Conservation (phyloP, 2,888 invertebrate genomes). For the Archaeoteleia sp. region DNA sequence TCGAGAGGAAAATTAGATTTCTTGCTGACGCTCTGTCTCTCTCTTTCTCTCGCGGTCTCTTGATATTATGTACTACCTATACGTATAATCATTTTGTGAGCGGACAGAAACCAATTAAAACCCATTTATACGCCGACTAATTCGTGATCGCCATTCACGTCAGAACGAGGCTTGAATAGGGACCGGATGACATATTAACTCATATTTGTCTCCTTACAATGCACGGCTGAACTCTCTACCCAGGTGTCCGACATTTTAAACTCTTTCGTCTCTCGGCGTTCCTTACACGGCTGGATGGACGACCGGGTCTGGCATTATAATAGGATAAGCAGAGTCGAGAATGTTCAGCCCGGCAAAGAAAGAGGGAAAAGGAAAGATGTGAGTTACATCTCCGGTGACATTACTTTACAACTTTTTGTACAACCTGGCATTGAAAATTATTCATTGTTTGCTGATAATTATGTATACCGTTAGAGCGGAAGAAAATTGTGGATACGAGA, state of each 20-base stretch:
- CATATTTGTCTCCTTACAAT: constrained; percentile 73
- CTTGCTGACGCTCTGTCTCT: constrained; percentile 32
- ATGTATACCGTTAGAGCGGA: no score
- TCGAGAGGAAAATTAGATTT: constrained; percentile 41
- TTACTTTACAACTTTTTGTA: constrained; percentile 17
- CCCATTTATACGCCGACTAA: constrained; percentile 69
- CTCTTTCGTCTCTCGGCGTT: constrained; percentile 63
- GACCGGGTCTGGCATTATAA: constrained; percentile 61
- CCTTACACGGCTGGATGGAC: constrained; percentile 47
- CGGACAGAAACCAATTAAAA: constrained; percentile 66
- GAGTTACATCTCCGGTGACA: constrained; percentile 18
- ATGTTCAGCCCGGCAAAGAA: constrained; percentile 14
- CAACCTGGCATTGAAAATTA: background rate
- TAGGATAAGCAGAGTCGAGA: constrained; percentile 31
- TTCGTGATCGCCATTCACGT: constrained; percentile 68
- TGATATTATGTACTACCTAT: constrained; percentile 28
- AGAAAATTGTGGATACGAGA: no score
- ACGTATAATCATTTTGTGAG: constrained; percentile 40
- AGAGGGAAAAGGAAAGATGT: constrained; percentile 20
- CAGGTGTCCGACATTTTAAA: constrained; percentile 70
- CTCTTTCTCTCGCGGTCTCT: constrained; percentile 9
- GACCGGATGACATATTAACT: constrained; percentile 72
- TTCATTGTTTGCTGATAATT: no score
- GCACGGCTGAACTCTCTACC: constrained; percentile 66
- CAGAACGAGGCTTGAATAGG: constrained; percentile 61